Conservation (phyloP, 2,888 invertebrate species). For the Spatulosminthurus flaviceps region DNA sequence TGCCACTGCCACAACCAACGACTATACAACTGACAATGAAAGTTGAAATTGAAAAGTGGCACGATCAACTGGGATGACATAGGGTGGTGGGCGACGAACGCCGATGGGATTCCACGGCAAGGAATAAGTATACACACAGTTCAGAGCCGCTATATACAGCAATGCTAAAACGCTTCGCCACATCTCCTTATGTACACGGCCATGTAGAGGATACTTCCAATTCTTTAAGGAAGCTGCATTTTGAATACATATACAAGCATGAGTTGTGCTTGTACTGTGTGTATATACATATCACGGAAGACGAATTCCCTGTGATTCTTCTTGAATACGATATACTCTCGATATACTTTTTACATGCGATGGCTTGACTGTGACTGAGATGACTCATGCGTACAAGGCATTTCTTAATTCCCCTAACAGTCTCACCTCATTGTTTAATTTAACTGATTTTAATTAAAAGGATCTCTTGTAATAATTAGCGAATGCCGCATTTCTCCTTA, state of each 20-base stretch:
- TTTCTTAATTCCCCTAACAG: not conserved
- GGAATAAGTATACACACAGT: not conserved
- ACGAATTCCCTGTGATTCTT: too few relatives aligned
- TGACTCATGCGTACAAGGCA: conserved; percentile 5
- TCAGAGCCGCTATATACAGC: too few relatives aligned
- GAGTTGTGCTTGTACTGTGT: too few relatives aligned
- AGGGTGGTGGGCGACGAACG: conserved; percentile 19
- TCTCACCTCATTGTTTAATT: not conserved
- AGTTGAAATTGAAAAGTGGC: conserved; percentile 3
- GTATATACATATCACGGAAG: too few relatives aligned
- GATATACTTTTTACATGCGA: not conserved
- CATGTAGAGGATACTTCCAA: too few relatives aligned
- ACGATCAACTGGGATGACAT: conserved; percentile 21
- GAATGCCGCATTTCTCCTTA: too few relatives aligned
- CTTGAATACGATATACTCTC: too few relatives aligned
- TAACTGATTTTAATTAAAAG: too few relatives aligned
- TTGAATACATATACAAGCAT: not conserved
- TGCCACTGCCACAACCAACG: not conserved
- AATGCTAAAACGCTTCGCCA: too few relatives aligned
- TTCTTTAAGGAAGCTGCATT: too few relatives aligned
- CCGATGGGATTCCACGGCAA: not conserved
- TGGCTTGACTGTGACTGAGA: not conserved
- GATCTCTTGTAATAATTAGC: too few relatives aligned
- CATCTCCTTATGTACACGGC: too few relatives aligned
- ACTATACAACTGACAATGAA: conserved; percentile 18